Conservation (phyloP, 2,797 vertebrate genomes). For the Gobionotothen gibberifrons region DNA sequence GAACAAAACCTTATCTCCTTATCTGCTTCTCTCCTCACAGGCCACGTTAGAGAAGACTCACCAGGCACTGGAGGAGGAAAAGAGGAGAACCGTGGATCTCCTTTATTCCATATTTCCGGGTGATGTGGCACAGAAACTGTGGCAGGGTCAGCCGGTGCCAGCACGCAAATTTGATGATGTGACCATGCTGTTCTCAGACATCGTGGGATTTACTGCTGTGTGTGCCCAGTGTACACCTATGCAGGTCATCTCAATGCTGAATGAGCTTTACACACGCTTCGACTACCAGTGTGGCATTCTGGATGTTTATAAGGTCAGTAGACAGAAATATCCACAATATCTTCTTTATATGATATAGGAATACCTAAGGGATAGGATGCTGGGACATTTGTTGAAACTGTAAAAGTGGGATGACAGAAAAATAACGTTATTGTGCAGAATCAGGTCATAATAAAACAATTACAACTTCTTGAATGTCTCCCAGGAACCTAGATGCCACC, state of each 20-base stretch:
- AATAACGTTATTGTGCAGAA: slow-evolving; percentile 2
- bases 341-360: not conserved
- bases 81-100: slow-evolving; percentile 96
- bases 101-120: slow-evolving; percentile 98
- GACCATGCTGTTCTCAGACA: slow-evolving; percentile 99
- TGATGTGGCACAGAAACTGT: slow-evolving; percentile 95
- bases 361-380: not conserved
- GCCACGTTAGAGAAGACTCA: slow-evolving; percentile 96
- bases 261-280: slow-evolving; percentile 96
- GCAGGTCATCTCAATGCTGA: slow-evolving; percentile 99
- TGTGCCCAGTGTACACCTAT: slow-evolving; percentile 98
- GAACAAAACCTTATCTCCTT: slow-evolving; percentile 35
- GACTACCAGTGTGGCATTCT: slow-evolving; percentile 98
- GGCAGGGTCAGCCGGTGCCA: slow-evolving; percentile 95
- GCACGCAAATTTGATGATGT: slow-evolving; percentile 98
- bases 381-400: not conserved
- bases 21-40: slow-evolving; percentile 46
- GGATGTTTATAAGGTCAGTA: slow-evolving; percentile 96
- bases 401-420: not conserved
- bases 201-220: slow-evolving; percentile 97
- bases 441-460: slow-evolving; percentile 2
- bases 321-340: not conserved
- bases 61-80: slow-evolving; percentile 96
- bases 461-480: slow-evolving; percentile 5
- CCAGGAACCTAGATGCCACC: slow-evolving; percentile 2